These are phyloP conservation scores for Indicator indicator DNA, from an alignment of 2,113 vertebrate genomes.

Conservation along the genomic window DNA sequence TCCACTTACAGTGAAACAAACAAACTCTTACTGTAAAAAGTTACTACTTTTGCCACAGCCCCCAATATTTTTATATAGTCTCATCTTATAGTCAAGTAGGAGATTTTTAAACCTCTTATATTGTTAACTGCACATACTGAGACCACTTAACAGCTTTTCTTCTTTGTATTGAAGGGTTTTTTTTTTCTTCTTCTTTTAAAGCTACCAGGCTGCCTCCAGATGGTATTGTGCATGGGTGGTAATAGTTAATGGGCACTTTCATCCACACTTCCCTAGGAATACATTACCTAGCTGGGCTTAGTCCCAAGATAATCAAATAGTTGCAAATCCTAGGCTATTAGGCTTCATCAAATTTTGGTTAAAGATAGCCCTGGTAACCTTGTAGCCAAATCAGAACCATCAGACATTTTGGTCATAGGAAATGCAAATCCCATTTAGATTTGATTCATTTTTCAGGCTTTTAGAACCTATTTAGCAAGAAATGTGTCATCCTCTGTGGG, in stretches of 20 bases:
- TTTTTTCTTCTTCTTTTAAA: not conserved
- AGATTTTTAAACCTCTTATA: not conserved
- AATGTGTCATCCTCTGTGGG: not conserved
- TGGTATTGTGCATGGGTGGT: not conserved
- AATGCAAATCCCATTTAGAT: not conserved
- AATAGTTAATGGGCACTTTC: not conserved
- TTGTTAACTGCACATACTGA: not conserved
- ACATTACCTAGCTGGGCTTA: not conserved
- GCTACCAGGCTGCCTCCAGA: not conserved
- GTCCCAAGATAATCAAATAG: not conserved
- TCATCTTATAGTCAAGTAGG: not conserved
- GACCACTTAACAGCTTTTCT: not conserved
- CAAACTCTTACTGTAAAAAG: not conserved
- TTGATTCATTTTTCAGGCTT: conserved; percentile 16
- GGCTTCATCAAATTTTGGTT: not conserved
- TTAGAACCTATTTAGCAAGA: conserved; percentile 16
- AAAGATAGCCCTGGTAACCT: not conserved
- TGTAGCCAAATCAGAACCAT: not conserved
- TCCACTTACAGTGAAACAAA: not conserved
- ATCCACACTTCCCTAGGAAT: not conserved
- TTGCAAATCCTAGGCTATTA: conserved; percentile 11
- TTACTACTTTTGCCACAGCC: not conserved
- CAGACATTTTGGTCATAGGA: not conserved
- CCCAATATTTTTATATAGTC: not conserved
- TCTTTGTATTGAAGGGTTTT: not conserved